phyloP scores from a whole-genome alignment of 2,797 vertebrate species.

The Poecilia gillii region DNA sequence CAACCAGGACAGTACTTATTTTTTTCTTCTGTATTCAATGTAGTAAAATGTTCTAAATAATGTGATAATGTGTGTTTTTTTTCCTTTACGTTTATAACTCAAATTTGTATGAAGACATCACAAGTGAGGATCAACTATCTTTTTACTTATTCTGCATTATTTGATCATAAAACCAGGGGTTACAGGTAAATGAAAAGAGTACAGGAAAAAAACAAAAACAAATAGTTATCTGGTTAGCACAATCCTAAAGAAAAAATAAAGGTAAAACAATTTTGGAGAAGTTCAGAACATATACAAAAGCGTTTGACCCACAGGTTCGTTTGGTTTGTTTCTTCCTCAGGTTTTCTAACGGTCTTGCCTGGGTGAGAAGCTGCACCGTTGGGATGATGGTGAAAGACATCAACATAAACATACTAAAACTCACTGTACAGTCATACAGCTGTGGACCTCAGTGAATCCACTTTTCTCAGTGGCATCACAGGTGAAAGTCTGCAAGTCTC shows the following conservation, averaged over 20 bases:
- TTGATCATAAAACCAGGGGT: slow-evolving; percentile 54
- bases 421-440: slow-evolving; percentile 53
- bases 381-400: slow-evolving; percentile 62
- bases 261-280: slow-evolving; percentile 68
- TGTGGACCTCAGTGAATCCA: slow-evolving; percentile 47
- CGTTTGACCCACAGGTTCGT: slow-evolving; percentile 62
- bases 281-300: slow-evolving; percentile 70
- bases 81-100: slow-evolving; percentile 8
- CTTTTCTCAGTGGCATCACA: slow-evolving; percentile 65
- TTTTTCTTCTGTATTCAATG: slow-evolving; percentile 20
- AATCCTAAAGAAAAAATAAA: slow-evolving; percentile 66
- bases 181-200: slow-evolving; percentile 39
- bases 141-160: slow-evolving; percentile 39
- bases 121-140: slow-evolving; percentile 34
- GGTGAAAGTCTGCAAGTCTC: slow-evolving; percentile 47
- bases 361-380: slow-evolving; percentile 57
- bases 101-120: slow-evolving; percentile 35
- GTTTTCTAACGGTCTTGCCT: slow-evolving; percentile 56
- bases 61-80: slow-evolving; percentile 6
- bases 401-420: slow-evolving; percentile 38
- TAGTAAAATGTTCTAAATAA: slow-evolving; percentile 33
- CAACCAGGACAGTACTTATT: slow-evolving; percentile 48
- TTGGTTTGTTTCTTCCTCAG: slow-evolving; percentile 66
- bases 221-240: slow-evolving; percentile 53
- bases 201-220: slow-evolving; percentile 61